phyloP scores from a whole-genome alignment of 2,888 invertebrate genomes.

The Agonum fuliginosum region DNA sequence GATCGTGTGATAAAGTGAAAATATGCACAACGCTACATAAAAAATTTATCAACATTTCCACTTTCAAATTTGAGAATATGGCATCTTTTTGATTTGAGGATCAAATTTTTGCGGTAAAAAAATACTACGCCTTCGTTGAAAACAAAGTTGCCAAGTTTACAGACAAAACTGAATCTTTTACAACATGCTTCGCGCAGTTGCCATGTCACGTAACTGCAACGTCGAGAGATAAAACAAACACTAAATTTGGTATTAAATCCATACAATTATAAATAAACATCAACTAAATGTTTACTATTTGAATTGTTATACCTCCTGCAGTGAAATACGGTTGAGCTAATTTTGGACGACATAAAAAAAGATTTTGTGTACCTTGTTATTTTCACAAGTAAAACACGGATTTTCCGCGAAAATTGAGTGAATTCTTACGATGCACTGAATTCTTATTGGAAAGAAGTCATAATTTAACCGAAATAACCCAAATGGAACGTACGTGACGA shows the following conservation, averaged over 20 bases:
- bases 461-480: constrained; percentile 20
- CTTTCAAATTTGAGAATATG: constrained; percentile 4
- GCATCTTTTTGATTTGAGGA: constrained; percentile 24
- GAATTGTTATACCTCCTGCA: constrained; percentile 68
- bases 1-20: neutral
- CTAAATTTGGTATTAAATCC: constrained; percentile 70
- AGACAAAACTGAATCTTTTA: constrained; percentile 67
- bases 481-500: constrained; percentile 53
- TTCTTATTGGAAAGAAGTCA: neutral
- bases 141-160: constrained; percentile 65
- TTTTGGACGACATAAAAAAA: constrained; percentile 68
- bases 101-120: constrained; percentile 52
- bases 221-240: constrained; percentile 71
- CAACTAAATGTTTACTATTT: constrained; percentile 37
- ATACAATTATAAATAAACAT: constrained; percentile 63
- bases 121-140: constrained; percentile 57
- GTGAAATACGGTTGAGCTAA: constrained; percentile 68
- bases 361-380: constrained; percentile 53
- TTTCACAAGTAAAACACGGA: constrained; percentile 45
- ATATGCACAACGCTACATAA: neutral
- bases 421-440: neutral
- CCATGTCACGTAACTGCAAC: constrained; percentile 73
- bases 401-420: neutral
- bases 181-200: constrained; percentile 72
- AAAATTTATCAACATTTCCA: constrained; percentile 15